Conservation (phyloP, 2,888 invertebrate genomes). For the Desoria tigrina region DNA sequence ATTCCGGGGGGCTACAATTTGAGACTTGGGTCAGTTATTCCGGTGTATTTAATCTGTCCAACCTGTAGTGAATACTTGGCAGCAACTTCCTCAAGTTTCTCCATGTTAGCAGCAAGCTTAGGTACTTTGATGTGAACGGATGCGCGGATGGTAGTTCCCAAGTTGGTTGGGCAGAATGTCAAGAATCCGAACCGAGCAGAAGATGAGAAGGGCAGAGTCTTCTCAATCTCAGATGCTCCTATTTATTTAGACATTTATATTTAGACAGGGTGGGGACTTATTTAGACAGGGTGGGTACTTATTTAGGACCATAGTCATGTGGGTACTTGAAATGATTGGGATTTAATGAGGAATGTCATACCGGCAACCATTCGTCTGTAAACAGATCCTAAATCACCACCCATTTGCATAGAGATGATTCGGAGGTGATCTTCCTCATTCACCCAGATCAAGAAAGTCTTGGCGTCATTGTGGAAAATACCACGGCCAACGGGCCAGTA, state of each 20-base stretch:
- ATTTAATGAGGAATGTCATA: too few species aligned
- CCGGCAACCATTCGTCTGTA: slow-evolving; percentile 55
- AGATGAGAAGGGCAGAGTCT: slow-evolving; percentile 60
- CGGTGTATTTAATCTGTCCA: too few species aligned
- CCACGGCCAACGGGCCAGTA: slow-evolving; percentile 94
- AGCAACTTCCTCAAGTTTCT: slow-evolving; percentile 60
- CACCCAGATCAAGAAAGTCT: slow-evolving; percentile 97
- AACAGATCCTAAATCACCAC: slow-evolving; percentile 49
- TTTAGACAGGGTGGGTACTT: too few species aligned
- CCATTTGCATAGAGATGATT: slow-evolving; percentile 89
- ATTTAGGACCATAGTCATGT: too few species aligned
- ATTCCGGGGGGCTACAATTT: too few species aligned
- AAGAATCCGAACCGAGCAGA: slow-evolving; percentile 62
- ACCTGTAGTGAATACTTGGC: slow-evolving; percentile 61
- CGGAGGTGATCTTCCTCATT: slow-evolving; percentile 98
- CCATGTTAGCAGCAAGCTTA: slow-evolving; percentile 57
- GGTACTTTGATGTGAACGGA: slow-evolving; percentile 64
- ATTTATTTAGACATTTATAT: too few species aligned
- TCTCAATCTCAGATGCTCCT: slow-evolving; percentile 57
- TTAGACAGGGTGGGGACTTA: too few species aligned
- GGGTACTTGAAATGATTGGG: too few species aligned
- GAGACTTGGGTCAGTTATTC: too few species aligned
- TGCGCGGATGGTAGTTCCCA: slow-evolving; percentile 64
- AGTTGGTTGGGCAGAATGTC: slow-evolving; percentile 65
- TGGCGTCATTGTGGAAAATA: slow-evolving; percentile 95